These are phyloP conservation scores for Thalpophila matura DNA, from an alignment of 2,888 invertebrate species.

Conservation along the genomic window DNA sequence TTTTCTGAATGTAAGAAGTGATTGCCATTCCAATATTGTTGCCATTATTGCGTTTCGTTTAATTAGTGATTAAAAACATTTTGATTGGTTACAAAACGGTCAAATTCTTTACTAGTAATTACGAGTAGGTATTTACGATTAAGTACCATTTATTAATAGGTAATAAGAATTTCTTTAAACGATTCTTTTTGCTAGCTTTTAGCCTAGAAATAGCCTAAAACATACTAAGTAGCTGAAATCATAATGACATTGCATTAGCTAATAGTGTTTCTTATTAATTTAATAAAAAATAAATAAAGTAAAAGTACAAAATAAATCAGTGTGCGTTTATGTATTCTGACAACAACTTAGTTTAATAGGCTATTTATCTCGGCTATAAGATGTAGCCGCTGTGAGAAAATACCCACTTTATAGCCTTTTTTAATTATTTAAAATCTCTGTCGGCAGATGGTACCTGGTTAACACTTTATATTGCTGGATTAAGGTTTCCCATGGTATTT, in stretches of 20 bases:
- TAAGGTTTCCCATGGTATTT: neutral
- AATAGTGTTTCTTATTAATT: too few relatives aligned
- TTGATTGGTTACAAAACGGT: neutral
- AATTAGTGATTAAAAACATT: neutral
- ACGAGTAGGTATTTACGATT: neutral
- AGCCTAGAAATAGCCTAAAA: too few relatives aligned
- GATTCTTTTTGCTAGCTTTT: too few relatives aligned
- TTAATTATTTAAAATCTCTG: conserved; percentile 44
- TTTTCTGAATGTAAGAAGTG: neutral
- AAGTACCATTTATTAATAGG: too few relatives aligned
- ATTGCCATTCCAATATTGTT: neutral
- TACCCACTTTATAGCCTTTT: conserved; percentile 25
- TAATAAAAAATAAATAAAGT: too few relatives aligned
- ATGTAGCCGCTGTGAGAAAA: conserved; percentile 32
- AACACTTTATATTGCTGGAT: conserved; percentile 24
- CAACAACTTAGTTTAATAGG: conserved; percentile 44
- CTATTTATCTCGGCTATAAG: conserved; percentile 52
- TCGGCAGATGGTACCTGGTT: conserved; percentile 36
- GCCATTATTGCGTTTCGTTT: conserved; percentile 8
- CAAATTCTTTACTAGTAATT: neutral
- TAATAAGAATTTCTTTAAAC: too few relatives aligned
- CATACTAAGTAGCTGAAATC: too few relatives aligned
- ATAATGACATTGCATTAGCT: too few relatives aligned
- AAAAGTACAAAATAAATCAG: conserved; percentile 14
- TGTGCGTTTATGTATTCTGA: conserved; percentile 32